phyloP scores from a whole-genome alignment of 2,113 vertebrate genomes.

The Circaetus gallicus region DNA sequence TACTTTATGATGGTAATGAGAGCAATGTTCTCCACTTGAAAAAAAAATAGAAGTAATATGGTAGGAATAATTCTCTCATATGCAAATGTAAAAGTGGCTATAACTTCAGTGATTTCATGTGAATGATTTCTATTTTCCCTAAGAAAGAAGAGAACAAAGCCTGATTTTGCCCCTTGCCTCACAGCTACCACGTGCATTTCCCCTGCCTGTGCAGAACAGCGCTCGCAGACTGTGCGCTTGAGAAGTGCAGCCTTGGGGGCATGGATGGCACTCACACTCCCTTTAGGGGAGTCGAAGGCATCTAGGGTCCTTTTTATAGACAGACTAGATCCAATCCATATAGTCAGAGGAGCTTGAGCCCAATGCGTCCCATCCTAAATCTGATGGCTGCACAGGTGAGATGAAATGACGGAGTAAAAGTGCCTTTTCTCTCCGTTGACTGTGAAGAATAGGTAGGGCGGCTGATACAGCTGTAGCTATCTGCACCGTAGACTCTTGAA shows the following conservation, averaged over 20 bases:
- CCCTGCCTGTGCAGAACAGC: neutral
- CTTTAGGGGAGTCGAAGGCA: neutral
- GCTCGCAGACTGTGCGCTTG: fast-evolving
- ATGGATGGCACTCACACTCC: neutral
- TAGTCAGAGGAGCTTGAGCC: neutral
- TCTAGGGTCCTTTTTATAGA: neutral
- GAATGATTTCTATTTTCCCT: neutral
- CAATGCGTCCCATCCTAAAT: neutral
- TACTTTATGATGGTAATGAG: neutral
- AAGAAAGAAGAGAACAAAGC: neutral
- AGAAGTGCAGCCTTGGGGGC: neutral
- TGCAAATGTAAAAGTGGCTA: neutral
- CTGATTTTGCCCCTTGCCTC: neutral
- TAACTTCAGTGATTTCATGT: neutral
- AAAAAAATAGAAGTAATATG: neutral
- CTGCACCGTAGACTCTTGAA: neutral
- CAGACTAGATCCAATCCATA: neutral
- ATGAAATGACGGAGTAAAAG: neutral
- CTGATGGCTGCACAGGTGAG: neutral
- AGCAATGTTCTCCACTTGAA: neutral
- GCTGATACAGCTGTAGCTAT: neutral
- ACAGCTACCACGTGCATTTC: neutral
- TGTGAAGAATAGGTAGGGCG: neutral
- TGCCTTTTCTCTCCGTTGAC: neutral
- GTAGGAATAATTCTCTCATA: neutral